Conservation (phyloP, 2,888 invertebrate genomes). For the Idaea dimidiata region DNA sequence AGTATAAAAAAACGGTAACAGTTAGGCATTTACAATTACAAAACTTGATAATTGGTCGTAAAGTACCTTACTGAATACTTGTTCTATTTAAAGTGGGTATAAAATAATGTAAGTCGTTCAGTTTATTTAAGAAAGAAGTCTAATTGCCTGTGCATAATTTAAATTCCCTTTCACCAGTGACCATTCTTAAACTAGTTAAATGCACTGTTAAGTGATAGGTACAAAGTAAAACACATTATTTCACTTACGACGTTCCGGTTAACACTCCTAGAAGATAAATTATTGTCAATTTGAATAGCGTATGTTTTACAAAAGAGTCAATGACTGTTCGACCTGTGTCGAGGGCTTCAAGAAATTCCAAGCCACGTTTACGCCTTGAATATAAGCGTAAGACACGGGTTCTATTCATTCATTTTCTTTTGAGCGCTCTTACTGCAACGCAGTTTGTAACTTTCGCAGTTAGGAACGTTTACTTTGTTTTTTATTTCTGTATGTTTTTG, state of each 20-base stretch:
- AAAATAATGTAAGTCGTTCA: neutral
- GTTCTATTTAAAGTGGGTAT: too few relatives aligned
- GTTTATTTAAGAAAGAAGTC: neutral
- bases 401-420: too few relatives aligned
- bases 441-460: too few relatives aligned
- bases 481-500: too few relatives aligned
- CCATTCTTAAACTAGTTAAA: neutral
- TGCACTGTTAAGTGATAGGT: neutral
- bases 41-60: too few relatives aligned
- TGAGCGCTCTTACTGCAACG: too few relatives aligned
- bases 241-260: neutral
- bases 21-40: too few relatives aligned
- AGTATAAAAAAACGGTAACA: too few relatives aligned
- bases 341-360: neutral
- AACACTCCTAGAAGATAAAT: constrained; percentile 3
- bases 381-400: constrained; percentile 12
- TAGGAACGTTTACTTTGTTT: too few relatives aligned
- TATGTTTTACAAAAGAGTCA: constrained; percentile 3
- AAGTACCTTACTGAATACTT: too few relatives aligned
- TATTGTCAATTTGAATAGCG: constrained; percentile 2
- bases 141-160: neutral
- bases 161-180: neutral
- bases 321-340: constrained; percentile 4
- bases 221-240: neutral
- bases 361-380: constrained; percentile 16